Percentiles rank a stretch among this genome's conserved stretches.
phyloP scores from a whole-genome alignment of 2,797 vertebrate genomes.

The Gymnoscopelus microlampas region DNA sequence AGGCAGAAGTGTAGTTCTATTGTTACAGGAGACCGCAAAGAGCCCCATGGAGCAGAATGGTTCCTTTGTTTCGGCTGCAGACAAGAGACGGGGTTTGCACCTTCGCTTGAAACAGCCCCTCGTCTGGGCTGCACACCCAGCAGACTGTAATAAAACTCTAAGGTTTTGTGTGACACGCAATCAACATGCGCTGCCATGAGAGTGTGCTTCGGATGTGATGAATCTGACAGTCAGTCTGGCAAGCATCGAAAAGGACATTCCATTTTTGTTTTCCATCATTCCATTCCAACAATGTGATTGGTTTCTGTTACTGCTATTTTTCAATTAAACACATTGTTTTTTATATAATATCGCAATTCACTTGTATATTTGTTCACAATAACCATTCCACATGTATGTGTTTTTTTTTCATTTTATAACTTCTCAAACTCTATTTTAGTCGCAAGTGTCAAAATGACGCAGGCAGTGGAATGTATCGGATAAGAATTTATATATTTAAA shows the following conservation, averaged over 20 bases:
- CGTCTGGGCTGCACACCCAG: slow-evolving; percentile 54
- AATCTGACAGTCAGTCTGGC: slow-evolving; percentile 29
- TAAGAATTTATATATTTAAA: too few species aligned
- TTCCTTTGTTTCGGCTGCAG: slow-evolving; percentile 67
- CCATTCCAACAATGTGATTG: too few species aligned
- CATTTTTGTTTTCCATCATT: neutral
- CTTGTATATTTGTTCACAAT: too few species aligned
- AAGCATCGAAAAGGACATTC: slow-evolving; percentile 49
- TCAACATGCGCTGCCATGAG: slow-evolving; percentile 46
- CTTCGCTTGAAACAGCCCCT: slow-evolving; percentile 64
- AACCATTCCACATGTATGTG: too few species aligned
- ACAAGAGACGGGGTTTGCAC: slow-evolving; percentile 54
- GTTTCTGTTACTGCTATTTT: too few species aligned
- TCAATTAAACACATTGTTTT: slow-evolving; percentile 1
- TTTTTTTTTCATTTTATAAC: too few species aligned
- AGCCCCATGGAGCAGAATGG: slow-evolving; percentile 52
- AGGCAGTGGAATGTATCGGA: too few species aligned
- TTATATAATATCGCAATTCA: too few species aligned
- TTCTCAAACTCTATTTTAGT: too few species aligned
- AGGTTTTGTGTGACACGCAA: slow-evolving; percentile 65
- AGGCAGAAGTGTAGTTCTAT: slow-evolving; percentile 31
- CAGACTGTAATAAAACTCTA: slow-evolving; percentile 62
- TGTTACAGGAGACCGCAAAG: slow-evolving; percentile 46
- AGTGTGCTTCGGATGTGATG: slow-evolving; percentile 51
- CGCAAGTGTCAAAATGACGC: too few species aligned